Percentiles rank a stretch among this genome's conserved stretches.
phyloP scores from a whole-genome alignment of 2,888 invertebrate species.

The Caenorhabditis sp. region DNA sequence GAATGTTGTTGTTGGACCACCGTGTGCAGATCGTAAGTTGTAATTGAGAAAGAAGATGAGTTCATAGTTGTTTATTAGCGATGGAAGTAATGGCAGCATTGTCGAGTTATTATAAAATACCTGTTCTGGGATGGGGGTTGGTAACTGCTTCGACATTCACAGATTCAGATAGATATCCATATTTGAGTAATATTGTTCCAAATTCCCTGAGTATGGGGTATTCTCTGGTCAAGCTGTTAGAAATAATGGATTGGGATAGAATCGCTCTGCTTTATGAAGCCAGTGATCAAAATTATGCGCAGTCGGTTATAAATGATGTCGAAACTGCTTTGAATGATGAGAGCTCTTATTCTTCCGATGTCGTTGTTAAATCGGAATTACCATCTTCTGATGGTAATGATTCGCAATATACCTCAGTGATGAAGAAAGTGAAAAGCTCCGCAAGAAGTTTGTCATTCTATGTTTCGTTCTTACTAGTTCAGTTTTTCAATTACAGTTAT shows the following conservation, averaged over 20 bases:
- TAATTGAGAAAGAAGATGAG: not conserved
- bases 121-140: conserved; percentile 52
- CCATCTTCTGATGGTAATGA: conserved; percentile 12
- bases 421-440: conserved; percentile 16
- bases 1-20: conserved; percentile 55
- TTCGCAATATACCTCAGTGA: conserved; percentile 11
- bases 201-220: conserved; percentile 46
- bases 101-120: conserved; percentile 47
- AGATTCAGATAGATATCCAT: conserved; percentile 37
- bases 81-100: conserved; percentile 41
- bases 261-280: conserved; percentile 33
- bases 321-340: conserved; percentile 33
- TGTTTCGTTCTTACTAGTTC: not conserved
- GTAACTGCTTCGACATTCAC: conserved; percentile 40
- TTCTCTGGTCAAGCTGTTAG: conserved; percentile 35
- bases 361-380: conserved; percentile 24
- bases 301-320: conserved; percentile 35
- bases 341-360: conserved; percentile 8
- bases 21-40: conserved; percentile 44
- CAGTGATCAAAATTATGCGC: conserved; percentile 26
- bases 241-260: conserved; percentile 42
- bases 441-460: conserved; percentile 15
- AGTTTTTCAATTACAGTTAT: conserved; percentile 20
- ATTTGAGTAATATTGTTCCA: conserved; percentile 37
- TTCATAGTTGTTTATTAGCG: conserved; percentile 23